Evolutionary conservation across 2,113 vertebrate genomes (phyloP).

Genomic region (Guaruba guarouba): DNA sequence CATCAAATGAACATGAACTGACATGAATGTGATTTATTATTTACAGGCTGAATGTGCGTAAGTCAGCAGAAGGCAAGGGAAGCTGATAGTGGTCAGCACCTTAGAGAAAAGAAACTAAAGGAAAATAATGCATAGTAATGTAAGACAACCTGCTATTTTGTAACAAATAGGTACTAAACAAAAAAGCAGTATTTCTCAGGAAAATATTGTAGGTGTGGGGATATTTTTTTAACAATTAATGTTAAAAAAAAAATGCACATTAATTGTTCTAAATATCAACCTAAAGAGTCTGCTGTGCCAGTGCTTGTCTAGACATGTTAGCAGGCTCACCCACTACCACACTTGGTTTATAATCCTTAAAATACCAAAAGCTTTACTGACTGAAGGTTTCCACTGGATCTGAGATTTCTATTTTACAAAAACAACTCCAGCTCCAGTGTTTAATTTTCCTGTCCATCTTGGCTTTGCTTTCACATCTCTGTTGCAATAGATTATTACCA

Average conservation of each 20-base stretch:
- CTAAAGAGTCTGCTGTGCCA: background rate
- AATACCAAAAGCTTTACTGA: background rate
- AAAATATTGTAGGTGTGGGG: background rate
- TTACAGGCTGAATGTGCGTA: background rate
- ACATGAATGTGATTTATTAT: background rate
- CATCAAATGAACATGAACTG: conserved; percentile 49
- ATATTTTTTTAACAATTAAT: background rate
- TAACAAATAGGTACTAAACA: background rate
- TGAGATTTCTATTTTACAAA: background rate
- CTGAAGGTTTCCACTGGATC: background rate
- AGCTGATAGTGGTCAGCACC: background rate
- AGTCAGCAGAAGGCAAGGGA: background rate
- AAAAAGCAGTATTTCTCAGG: background rate
- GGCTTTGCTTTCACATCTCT: background rate
- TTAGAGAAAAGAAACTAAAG: background rate
- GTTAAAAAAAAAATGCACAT: background rate
- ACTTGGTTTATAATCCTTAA: background rate
- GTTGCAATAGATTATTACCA: background rate
- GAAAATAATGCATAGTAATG: background rate
- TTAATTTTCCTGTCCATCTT: background rate
- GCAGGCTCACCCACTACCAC: background rate
- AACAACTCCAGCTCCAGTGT: background rate
- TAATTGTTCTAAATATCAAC: background rate
- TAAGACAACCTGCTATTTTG: background rate
- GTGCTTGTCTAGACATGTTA: background rate